Conservation (phyloP, 2,888 invertebrate species). For the Homarus gammarus region DNA sequence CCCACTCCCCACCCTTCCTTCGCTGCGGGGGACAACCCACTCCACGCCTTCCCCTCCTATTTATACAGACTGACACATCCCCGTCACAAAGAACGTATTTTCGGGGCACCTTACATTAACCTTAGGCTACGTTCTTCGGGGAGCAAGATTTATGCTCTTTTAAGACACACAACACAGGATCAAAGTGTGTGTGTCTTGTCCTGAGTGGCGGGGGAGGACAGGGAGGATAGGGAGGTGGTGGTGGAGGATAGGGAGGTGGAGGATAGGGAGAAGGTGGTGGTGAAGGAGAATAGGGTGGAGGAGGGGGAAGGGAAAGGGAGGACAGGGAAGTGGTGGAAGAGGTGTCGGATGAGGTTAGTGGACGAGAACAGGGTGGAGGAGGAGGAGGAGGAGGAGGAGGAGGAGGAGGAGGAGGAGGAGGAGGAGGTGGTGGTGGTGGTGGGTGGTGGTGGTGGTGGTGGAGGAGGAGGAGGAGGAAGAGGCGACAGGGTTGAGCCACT, state of each 20-base stretch:
- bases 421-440: too few relatives aligned
- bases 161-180: background rate
- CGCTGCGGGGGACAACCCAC: background rate
- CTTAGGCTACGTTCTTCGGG: conserved; percentile 7
- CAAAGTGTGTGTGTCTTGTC: background rate
- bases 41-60: background rate
- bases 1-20: background rate
- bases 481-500: background rate
- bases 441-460: too few relatives aligned
- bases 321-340: background rate
- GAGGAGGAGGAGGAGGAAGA: background rate
- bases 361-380: background rate
- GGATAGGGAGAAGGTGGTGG: background rate
- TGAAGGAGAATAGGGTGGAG: background rate
- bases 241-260: background rate
- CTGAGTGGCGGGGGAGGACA: background rate
- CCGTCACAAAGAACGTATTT: conserved; percentile 30
- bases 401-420: background rate
- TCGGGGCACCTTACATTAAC: conserved; percentile 10
- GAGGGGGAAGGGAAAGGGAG: too few relatives aligned
- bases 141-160: background rate
- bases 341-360: too few relatives aligned
- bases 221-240: too few relatives aligned
- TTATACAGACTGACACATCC: conserved; percentile 24
- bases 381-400: background rate